These are phyloP conservation scores for Eunapius fragilis DNA, from an alignment of 37 sponge, comb jelly and placozoan genomes.

Conservation along the genomic window DNA sequence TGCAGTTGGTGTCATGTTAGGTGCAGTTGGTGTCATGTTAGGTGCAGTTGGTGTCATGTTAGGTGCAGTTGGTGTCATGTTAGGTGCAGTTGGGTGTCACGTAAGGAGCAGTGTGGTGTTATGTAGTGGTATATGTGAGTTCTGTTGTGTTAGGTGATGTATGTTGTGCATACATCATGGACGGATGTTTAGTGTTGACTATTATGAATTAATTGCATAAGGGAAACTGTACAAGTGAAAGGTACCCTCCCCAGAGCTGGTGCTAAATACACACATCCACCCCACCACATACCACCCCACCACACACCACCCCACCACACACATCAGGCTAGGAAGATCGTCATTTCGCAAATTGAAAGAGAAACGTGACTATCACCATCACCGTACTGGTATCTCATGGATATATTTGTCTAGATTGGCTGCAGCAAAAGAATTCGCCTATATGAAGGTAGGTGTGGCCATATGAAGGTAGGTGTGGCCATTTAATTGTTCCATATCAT, in stretches of 20 bases:
- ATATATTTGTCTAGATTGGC: slow-evolving; percentile 93
- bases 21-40: background rate
- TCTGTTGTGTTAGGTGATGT: background rate
- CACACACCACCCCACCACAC: background rate
- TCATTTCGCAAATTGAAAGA: slow-evolving; percentile 94
- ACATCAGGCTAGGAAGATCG: slow-evolving; percentile 83
- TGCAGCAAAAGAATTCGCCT: slow-evolving; percentile 92
- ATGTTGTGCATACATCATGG: too few relatives aligned
- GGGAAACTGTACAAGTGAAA: too few relatives aligned
- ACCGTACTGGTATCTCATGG: slow-evolving; percentile 86
- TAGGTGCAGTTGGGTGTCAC: background rate
- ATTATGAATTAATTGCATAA: too few relatives aligned
- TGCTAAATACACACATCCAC: too few relatives aligned
- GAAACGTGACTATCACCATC: slow-evolving; percentile 95
- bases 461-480: too few relatives aligned
- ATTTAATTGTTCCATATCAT: too few relatives aligned
- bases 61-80: background rate
- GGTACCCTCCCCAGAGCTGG: too few relatives aligned
- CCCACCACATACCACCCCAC: too few relatives aligned
- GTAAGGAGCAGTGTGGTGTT: too few relatives aligned
- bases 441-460: slow-evolving; percentile 72
- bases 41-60: background rate
- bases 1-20: background rate
- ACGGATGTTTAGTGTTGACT: too few relatives aligned
- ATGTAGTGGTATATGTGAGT: background rate